Evolutionary conservation across 1,140 invertebrate genomes (phyloP), one percentile per base, ranked within the genome.

Genomic region (Brachionus manjavacas): DNA sequence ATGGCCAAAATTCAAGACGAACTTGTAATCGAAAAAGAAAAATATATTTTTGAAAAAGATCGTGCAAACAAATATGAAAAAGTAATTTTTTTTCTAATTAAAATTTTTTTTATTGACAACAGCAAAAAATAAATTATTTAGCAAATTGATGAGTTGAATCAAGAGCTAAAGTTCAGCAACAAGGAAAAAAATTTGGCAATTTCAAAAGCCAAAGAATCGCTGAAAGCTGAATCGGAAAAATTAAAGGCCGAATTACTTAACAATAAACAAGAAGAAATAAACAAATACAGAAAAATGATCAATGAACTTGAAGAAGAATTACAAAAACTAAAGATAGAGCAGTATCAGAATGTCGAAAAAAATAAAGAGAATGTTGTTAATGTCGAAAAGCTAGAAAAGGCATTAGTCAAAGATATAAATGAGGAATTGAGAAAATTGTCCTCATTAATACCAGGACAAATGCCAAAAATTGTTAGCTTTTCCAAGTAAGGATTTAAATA

Each of bases 291-390:
- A 81, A 81, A 81, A 46, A 25, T 60, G 1, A 81, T 81, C 2
- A 81, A 46, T 23, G 79, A 81, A 12, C n/a, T 81, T 23, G 79
- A 81, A 81, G 79, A 81, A 6, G 79, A 81, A 81, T 8, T 81
- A 12, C 28, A 41, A 3, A 60, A 35, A 46, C 4, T 81, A 25
- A 81, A 81, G 52, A 39, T 81, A 35, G 79, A 60, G 35, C 79
- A 81, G 28, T 25, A 64, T 23, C 28, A 68, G 35, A 68, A 41
- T 60, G 12, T 25, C 1, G 79, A 81, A 81, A 81, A 64, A 23
- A 55, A 81, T 20, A 35, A 35, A 25, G 79, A 81, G n/a, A 16
- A 55, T 60, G 16, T 39, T 41, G 4, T 28, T 7, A 81, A 81
- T 35, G 28, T 60, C 1, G 79, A 81, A 35, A 81, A 81, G 43